Percentiles rank a stretch among this genome's conserved stretches.
phyloP scores from a whole-genome alignment of 2,888 invertebrate genomes.

The Callyntrura guangdongensis region DNA sequence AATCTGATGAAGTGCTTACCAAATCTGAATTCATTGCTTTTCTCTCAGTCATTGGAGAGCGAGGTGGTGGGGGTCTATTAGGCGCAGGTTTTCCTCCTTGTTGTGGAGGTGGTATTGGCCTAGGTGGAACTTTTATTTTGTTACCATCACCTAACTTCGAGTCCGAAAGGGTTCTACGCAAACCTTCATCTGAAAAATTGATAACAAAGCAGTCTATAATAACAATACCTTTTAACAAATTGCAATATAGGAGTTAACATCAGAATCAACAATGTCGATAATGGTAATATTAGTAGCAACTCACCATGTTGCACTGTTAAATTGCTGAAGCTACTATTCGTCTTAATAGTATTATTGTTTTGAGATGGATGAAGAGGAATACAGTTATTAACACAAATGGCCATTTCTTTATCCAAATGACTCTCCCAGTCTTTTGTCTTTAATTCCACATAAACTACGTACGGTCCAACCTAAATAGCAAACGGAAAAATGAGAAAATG shows the following conservation, averaged over 20 bases:
- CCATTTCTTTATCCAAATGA: conserved; percentile 93
- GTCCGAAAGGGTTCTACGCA: conserved; percentile 78
- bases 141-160: conserved; percentile 82
- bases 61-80: conserved; percentile 87
- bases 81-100: conserved; percentile 87
- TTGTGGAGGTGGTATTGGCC: conserved; percentile 87
- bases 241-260: conserved; percentile 12
- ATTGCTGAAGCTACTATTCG: conserved; percentile 81
- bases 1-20: background rate
- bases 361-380: conserved; percentile 88
- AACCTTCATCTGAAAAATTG: conserved; percentile 47
- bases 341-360: conserved; percentile 81
- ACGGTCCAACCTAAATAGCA: conserved; percentile 86
- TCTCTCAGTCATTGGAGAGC: conserved; percentile 85
- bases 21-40: conserved; percentile 72
- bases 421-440: conserved; percentile 95
- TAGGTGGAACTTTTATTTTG: conserved; percentile 85
- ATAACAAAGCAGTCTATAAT: too few relatives aligned
- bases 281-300: background rate
- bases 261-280: background rate
- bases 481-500: conserved; percentile 33
- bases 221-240: background rate
- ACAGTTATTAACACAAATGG: conserved; percentile 94
- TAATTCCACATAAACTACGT: conserved; percentile 90
- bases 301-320: conserved; percentile 82